Base-by-base conservation (phyloP, 2,888 invertebrate genomes). In the Erebia ligea region DNA sequence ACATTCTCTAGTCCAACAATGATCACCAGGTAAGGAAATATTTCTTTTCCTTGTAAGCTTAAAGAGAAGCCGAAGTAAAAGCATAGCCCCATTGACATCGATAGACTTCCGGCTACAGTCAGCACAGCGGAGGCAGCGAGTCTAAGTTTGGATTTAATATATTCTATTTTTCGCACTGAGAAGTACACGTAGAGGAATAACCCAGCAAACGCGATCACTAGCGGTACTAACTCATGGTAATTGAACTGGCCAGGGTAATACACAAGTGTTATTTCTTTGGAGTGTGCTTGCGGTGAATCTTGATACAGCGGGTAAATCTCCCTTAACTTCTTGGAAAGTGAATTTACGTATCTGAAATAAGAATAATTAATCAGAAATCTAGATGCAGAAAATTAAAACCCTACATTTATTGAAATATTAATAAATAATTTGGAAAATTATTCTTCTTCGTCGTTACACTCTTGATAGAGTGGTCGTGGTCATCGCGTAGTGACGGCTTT, bases 1-100 rank as follows among this genome's bases (percentile, higher is more conserved):
- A 98, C 97, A 83, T 98, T 98, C 91, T 99, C 99, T 67, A 99
- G 91, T 0, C 99, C 99, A 67, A 99, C 97, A 58, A 99, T 95
- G 73, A 99, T 97, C 0, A 99, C 98, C 73, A 99, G 92, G 89
- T 99, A 99, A 0, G 99, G 99, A 85, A 98, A 99, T 40, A 99
- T 95, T 85, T 98, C 98, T 84, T 98, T 97, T 11, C 97, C 97
- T 83, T 97, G 97, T 67, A 96, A 93, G 76, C 97, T 97, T 67
- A 98, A 92, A 0, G 97, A 97, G 78, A 98, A 93, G 1, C 98
- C 98, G 82, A 98, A 98, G 84, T 97, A 97, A 82, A 97, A 97
- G 84, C 98, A 97, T 65, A 97, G 93, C 1, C 97, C 97, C 84
- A 98, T 95, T 0, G 99, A 98, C 97, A 99, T 99, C 50, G 97